phyloP scores from a whole-genome alignment of 2,113 vertebrate genomes.

The Leiothrix lutea region DNA sequence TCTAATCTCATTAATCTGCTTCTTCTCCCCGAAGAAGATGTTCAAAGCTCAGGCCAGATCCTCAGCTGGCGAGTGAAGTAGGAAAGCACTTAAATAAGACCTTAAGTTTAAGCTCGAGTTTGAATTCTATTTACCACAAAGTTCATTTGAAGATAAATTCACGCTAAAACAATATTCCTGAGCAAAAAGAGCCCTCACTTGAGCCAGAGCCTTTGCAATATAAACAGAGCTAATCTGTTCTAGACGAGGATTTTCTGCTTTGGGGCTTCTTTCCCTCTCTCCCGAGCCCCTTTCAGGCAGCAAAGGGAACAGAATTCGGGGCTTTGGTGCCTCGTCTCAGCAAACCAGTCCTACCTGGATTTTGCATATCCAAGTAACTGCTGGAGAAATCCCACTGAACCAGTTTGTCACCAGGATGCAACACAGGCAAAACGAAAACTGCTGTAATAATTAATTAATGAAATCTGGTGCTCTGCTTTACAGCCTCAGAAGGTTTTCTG shows the following conservation, averaged over 20 bases:
- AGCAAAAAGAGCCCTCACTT: neutral
- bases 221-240: constrained; percentile 37
- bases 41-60: constrained; percentile 22
- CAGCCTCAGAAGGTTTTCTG: neutral
- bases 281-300: neutral
- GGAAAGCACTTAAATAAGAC: constrained; percentile 57
- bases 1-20: constrained; percentile 47
- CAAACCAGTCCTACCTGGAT: neutral
- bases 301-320: neutral
- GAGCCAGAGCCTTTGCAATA: constrained; percentile 24
- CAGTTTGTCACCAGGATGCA: neutral
- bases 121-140: constrained; percentile 19
- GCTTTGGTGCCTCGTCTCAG: neutral
- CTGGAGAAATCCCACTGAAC: neutral
- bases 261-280: neutral
- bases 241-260: constrained; percentile 19
- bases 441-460: neutral
- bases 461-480: neutral
- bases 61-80: constrained; percentile 9
- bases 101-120: constrained; percentile 29
- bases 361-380: neutral
- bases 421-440: neutral
- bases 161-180: constrained; percentile 14
- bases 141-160: constrained; percentile 40
- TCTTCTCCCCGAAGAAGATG: constrained; percentile 22